A percentile compares a stretch with the other conserved stretches of the same genome.
phyloP scores from a whole-genome alignment of 2,888 invertebrate species.

The Sinotaia quadrata region DNA sequence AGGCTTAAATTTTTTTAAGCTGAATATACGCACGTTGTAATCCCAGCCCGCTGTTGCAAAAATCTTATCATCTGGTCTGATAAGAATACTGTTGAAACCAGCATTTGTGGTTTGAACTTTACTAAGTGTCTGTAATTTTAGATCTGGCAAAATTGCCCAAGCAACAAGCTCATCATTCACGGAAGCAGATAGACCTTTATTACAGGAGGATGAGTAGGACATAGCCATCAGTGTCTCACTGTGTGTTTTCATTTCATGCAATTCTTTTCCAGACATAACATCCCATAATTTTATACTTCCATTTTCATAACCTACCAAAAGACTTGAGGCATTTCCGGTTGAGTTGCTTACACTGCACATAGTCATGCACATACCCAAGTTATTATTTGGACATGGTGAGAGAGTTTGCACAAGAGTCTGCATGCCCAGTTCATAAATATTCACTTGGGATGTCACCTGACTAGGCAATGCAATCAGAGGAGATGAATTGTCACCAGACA shows the following conservation, averaged over 20 bases:
- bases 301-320: constrained; percentile 60
- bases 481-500: not conserved
- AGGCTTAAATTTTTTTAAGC: constrained; percentile 57
- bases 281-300: constrained; percentile 60
- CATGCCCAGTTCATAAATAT: not conserved
- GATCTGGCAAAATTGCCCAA: constrained; percentile 41
- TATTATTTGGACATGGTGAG: constrained; percentile 12
- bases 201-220: constrained; percentile 37
- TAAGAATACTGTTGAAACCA: constrained; percentile 53
- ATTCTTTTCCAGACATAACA: constrained; percentile 35
- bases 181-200: constrained; percentile 55
- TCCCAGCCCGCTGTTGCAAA: constrained; percentile 67
- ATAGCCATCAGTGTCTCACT: constrained; percentile 57
- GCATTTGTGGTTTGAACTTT: constrained; percentile 46
- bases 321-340: constrained; percentile 24
- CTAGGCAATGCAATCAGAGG: constrained; percentile 4
- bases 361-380: constrained; percentile 59
- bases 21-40: constrained; percentile 55
- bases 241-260: constrained; percentile 40
- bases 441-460: not conserved
- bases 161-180: constrained; percentile 42
- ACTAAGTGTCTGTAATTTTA: constrained; percentile 24
- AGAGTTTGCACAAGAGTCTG: constrained; percentile 2
- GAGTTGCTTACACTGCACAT: constrained; percentile 25
- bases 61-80: constrained; percentile 60